Conservation (phyloP, 37 sponge, comb jelly and placozoan species). For the Diacarnus erythraeanus region DNA sequence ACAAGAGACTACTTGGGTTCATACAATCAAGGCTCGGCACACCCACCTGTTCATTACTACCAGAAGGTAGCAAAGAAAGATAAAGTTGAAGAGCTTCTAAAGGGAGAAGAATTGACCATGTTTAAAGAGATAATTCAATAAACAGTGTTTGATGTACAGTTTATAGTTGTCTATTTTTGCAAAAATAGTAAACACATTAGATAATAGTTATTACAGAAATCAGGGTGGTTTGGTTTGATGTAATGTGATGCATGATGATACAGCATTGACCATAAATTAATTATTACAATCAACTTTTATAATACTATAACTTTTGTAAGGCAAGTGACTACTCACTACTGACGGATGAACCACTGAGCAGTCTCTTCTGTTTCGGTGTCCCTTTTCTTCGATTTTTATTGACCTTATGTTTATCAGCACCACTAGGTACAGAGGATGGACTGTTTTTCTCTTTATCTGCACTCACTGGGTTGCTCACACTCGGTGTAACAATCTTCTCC, state of each 20-base stretch:
- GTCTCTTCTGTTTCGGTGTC: constrained; percentile 32
- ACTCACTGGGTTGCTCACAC: not conserved
- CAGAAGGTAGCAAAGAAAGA: constrained; percentile 81
- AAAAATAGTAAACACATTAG: no score
- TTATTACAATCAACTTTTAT: no score
- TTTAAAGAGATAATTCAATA: constrained; percentile 33
- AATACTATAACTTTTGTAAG: not conserved
- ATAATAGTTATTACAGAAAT: no score
- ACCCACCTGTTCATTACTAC: constrained; percentile 79
- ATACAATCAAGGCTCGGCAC: constrained; percentile 47
- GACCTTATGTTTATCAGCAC: not conserved
- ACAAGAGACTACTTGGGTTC: constrained; percentile 66
- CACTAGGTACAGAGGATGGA: not conserved
- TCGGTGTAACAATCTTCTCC: constrained; percentile 1
- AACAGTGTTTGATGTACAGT: no score
- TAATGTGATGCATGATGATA: no score
- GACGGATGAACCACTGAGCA: constrained; percentile 11
- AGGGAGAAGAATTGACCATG: constrained; percentile 32
- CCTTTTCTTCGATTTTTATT: constrained; percentile 52
- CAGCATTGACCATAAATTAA: no score
- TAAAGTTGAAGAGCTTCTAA: constrained; percentile 46
- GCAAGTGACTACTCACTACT: not conserved
- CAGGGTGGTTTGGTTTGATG: no score
- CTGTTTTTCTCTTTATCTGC: not conserved
- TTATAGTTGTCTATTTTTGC: no score